A percentile compares a stretch with the other conserved stretches of the same genome.
Evolutionary conservation across 2,888 invertebrate species (phyloP).

Genomic region (Gisinianus flammeolus): DNA sequence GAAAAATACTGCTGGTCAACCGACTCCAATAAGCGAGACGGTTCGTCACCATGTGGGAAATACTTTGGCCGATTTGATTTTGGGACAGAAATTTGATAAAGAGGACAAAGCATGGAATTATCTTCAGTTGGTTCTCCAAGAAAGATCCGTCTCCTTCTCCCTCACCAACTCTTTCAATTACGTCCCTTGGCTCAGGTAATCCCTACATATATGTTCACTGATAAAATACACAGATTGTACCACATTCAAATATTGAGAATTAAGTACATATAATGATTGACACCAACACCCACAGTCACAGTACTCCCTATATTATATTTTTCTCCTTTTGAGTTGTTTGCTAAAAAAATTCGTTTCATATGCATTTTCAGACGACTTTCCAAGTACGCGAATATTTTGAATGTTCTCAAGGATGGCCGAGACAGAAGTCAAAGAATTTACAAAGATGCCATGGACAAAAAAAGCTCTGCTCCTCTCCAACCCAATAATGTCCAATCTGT

Average conservation of each 20-base stretch:
- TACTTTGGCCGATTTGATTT: conserved; percentile 76
- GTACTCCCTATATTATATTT: too few relatives aligned
- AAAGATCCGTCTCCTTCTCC: conserved; percentile 81
- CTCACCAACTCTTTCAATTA: conserved; percentile 84
- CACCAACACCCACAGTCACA: too few relatives aligned
- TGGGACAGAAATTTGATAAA: conserved; percentile 71
- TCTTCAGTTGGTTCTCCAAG: conserved; percentile 78
- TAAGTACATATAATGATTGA: too few relatives aligned
- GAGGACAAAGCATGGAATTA: conserved; percentile 76
- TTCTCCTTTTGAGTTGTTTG: background rate
- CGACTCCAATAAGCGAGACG: conserved; percentile 40
- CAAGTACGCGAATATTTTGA: conserved; percentile 67
- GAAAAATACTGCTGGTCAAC: conserved; percentile 23
- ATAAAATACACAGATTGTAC: background rate
- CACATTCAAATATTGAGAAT: background rate
- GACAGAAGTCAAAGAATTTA: conserved; percentile 75
- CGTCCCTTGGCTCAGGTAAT: conserved; percentile 76
- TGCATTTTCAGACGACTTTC: conserved; percentile 68
- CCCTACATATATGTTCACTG: background rate
- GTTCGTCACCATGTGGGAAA: conserved; percentile 78
- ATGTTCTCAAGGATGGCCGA: conserved; percentile 73
- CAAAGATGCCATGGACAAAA: conserved; percentile 69
- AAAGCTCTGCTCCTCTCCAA: conserved; percentile 60
- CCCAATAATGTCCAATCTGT: conserved; percentile 58
- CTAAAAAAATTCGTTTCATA: background rate